These are phyloP conservation scores for Sebastes ruberrimus DNA, from an alignment of 2,797 vertebrate species.

Conservation along the genomic window DNA sequence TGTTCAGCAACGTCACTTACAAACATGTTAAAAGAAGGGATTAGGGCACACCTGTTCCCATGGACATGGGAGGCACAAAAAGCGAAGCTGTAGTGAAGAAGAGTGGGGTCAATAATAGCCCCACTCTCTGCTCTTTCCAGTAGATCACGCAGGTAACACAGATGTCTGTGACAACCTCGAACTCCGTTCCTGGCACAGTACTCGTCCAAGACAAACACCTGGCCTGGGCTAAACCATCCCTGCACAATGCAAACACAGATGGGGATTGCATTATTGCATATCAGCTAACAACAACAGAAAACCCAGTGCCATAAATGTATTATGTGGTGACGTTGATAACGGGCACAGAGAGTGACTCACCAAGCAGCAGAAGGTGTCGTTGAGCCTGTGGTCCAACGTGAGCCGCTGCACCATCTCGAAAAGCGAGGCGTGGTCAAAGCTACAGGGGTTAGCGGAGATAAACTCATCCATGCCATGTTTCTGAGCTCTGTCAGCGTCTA, in stretches of 20 bases:
- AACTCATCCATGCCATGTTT: constrained; percentile 99
- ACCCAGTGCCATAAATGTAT: background rate
- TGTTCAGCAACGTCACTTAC: background rate
- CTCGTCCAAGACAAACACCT: constrained; percentile 98
- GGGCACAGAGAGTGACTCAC: constrained; percentile 80
- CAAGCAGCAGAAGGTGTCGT: constrained; percentile 99
- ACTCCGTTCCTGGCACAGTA: constrained; percentile 98
- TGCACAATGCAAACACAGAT: constrained; percentile 64
- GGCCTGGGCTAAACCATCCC: constrained; percentile 99
- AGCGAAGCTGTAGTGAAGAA: constrained; percentile 99
- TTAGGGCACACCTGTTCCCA: constrained; percentile 93
- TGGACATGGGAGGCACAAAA: constrained; percentile 99
- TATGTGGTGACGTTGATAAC: background rate
- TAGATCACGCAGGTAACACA: constrained; percentile 96
- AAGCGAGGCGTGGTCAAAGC: constrained; percentile 99
- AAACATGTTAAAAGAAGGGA: constrained; percentile 17
- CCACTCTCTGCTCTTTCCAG: constrained; percentile 95
- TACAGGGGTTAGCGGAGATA: constrained; percentile 99
- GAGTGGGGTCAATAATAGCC: constrained; percentile 96
- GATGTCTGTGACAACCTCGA: constrained; percentile 96
- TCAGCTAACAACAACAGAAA: background rate
- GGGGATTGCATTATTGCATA: background rate
- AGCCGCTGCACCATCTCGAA: constrained; percentile 99
- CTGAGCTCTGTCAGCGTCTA: constrained; percentile 99
- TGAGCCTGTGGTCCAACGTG: constrained; percentile 99